phyloP scores from a whole-genome alignment of 2,797 vertebrate genomes.

The Alosa sapidissima region DNA sequence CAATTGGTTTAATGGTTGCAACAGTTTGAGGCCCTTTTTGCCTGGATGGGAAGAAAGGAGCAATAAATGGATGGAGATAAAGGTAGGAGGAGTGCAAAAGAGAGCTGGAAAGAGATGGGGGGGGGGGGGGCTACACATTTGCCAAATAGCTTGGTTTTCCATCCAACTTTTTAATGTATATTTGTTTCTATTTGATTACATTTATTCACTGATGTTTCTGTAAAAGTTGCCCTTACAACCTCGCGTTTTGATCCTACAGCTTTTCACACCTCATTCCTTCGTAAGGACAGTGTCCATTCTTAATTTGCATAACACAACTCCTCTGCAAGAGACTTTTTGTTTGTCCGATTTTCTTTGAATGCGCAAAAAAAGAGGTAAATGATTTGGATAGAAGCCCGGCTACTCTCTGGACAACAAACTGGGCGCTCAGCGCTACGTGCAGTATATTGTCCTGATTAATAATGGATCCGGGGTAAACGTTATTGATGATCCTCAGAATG shows the following conservation, averaged over 20 bases:
- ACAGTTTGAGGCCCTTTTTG: neutral
- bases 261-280: no score
- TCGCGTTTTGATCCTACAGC: no score
- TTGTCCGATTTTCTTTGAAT: no score
- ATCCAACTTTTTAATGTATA: no score
- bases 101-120: neutral
- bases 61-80: neutral
- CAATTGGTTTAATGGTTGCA: neutral
- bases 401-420: neutral
- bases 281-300: no score
- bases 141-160: neutral
- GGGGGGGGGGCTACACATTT: neutral
- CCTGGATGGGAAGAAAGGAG: neutral
- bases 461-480: slow-evolving; percentile 36
- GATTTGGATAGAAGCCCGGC: neutral
- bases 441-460: slow-evolving; percentile 34
- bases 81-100: neutral
- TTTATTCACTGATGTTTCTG: no score
- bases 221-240: no score
- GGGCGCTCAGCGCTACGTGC: neutral
- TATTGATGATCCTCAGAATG: slow-evolving; percentile 30
- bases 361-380: no score
- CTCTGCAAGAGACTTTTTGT: no score
- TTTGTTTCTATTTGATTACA: no score
- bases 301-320: no score